Evolutionary conservation across 2,797 vertebrate species (phyloP).

Genomic region (Protonibea diacanthus): DNA sequence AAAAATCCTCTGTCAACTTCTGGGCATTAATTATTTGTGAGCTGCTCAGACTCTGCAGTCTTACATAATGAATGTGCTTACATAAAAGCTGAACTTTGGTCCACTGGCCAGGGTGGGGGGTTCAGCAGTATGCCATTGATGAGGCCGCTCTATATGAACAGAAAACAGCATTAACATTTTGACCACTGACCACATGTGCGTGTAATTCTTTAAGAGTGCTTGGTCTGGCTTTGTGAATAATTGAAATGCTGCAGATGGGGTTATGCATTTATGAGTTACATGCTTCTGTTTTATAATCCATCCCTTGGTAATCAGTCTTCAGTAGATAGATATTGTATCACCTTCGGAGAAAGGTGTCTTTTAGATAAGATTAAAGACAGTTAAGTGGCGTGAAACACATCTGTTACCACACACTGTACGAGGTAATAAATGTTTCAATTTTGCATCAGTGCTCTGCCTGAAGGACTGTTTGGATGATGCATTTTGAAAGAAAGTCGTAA

Average conservation of each 20-base stretch:
- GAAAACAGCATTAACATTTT: constrained; percentile 65
- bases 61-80: constrained; percentile 88
- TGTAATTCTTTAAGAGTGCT: constrained; percentile 59
- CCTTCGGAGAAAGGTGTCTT: constrained; percentile 15
- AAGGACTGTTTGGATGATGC: neutral
- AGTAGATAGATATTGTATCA: neutral
- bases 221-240: constrained; percentile 61
- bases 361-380: constrained; percentile 2
- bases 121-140: constrained; percentile 79
- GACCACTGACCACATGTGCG: constrained; percentile 47
- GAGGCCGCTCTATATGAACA: constrained; percentile 71
- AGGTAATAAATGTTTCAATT: neutral
- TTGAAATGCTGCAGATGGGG: constrained; percentile 49
- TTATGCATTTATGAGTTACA: constrained; percentile 25
- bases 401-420: neutral
- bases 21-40: constrained; percentile 88
- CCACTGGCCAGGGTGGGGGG: constrained; percentile 79
- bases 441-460: neutral
- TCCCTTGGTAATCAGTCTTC: constrained; percentile 19
- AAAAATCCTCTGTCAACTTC: constrained; percentile 76
- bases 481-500: neutral
- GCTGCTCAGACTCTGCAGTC: constrained; percentile 84
- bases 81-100: constrained; percentile 89
- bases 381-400: neutral
- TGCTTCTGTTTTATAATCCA: constrained; percentile 33